A percentile compares a stretch with the other conserved stretches of the same genome.
phyloP scores from a whole-genome alignment of 1,140 invertebrate genomes.

The Drosophila cardini region DNA sequence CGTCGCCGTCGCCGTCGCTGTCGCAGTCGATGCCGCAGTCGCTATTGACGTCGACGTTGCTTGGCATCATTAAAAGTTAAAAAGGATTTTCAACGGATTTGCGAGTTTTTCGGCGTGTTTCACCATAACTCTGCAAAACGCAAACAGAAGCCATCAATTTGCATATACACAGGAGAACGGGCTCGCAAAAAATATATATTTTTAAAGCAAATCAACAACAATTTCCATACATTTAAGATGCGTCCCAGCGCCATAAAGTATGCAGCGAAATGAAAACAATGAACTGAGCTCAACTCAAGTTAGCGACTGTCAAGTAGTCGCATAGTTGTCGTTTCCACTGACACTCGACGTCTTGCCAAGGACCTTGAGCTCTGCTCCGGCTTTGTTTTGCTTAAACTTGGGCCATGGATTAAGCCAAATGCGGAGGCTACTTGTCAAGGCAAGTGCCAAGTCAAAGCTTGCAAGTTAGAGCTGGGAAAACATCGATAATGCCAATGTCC shows the following conservation, averaged over 20 bases:
- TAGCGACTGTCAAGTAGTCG: conserved; percentile 75
- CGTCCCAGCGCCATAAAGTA: conserved; percentile 21
- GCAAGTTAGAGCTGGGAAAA: conserved; percentile 22
- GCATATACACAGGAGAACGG: conserved; percentile 57
- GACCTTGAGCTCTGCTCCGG: conserved; percentile 52
- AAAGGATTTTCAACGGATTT: conserved; percentile 83
- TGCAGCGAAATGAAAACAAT: conserved; percentile 57
- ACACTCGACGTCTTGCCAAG: conserved; percentile 62
- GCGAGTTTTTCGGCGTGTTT: conserved; percentile 60
- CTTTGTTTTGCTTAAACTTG: conserved; percentile 70
- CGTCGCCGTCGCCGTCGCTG: conserved; percentile 9
- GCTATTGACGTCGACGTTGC: not conserved
- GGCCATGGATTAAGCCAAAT: conserved; percentile 76
- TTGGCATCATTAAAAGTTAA: conserved; percentile 80
- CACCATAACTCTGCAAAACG: conserved; percentile 37
- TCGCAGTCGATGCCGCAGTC: not conserved
- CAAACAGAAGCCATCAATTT: conserved; percentile 63
- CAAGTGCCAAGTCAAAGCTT: conserved; percentile 46
- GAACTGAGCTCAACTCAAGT: conserved; percentile 51
- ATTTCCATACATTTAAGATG: conserved; percentile 50
- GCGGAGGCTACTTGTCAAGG: conserved; percentile 36
- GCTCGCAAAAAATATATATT: conserved; percentile 7
- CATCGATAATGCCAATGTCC: too few species aligned
- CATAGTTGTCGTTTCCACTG: conserved; percentile 53
- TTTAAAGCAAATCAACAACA: conserved; percentile 34